Evolutionary conservation across 2,888 invertebrate genomes (phyloP).

Genomic region (Watsonalla binaria): DNA sequence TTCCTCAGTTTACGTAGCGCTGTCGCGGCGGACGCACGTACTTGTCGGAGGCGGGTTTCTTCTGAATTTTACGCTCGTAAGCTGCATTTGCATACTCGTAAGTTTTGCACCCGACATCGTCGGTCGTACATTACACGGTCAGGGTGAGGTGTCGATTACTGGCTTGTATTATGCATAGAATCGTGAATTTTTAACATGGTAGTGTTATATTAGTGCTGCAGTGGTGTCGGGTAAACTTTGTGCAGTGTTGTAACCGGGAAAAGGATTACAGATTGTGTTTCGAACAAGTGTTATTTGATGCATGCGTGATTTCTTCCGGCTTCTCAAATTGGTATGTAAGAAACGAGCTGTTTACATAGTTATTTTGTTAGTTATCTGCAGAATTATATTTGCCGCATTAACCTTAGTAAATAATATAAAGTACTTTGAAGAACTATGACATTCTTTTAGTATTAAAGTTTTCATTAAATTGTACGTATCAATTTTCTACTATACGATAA

Average conservation of each 20-base stretch:
- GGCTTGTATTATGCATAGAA: background rate
- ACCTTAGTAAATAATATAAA: no score
- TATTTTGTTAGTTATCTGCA: no score
- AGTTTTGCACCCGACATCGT: constrained; percentile 27
- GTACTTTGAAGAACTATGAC: no score
- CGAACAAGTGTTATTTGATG: constrained; percentile 6
- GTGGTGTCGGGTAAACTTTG: background rate
- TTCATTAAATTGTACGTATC: no score
- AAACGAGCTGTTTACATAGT: no score
- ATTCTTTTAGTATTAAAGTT: no score
- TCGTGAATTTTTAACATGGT: constrained; percentile 3
- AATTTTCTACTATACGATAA: no score
- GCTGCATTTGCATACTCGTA: constrained; percentile 30
- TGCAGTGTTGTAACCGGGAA: constrained; percentile 1
- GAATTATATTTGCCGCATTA: no score
- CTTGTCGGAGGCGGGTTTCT: constrained; percentile 24
- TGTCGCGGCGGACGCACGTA: constrained; percentile 42
- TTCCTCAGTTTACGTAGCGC: constrained; percentile 64
- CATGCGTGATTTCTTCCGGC: constrained; percentile 2
- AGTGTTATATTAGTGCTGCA: constrained; percentile 2
- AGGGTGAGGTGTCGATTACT: background rate
- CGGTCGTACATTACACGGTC: background rate
- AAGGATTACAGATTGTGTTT: constrained; percentile 2
- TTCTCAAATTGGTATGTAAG: no score
- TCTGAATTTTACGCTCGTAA: constrained; percentile 26